Conservation (phyloP, 92 coral and sea anemone species). For the Parazoanthus swiftii region DNA sequence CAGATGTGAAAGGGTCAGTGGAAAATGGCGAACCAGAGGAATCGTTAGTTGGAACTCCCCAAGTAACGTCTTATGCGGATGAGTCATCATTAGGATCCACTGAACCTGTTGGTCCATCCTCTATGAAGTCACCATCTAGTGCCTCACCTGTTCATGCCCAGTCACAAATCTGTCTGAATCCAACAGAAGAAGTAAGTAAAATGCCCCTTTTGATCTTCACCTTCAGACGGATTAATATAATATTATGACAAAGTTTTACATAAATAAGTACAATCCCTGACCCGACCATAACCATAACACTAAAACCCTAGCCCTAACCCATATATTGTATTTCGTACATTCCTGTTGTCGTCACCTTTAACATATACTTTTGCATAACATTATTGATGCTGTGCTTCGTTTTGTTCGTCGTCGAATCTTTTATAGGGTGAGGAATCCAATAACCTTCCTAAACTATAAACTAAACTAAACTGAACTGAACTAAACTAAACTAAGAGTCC, state of each 20-base stretch:
- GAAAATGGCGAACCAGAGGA: background rate
- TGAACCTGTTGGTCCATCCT: constrained; percentile 23
- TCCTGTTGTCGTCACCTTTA: too few relatives aligned
- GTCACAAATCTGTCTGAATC: constrained; percentile 66
- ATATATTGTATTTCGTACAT: too few relatives aligned
- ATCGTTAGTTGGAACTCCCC: constrained; percentile 26
- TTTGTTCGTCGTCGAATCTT: too few relatives aligned
- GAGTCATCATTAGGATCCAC: constrained; percentile 3
- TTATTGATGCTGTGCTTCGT: too few relatives aligned
- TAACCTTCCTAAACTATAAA: too few relatives aligned
- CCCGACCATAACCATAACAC: too few relatives aligned
- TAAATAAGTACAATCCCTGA: too few relatives aligned
- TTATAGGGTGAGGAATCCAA: too few relatives aligned
- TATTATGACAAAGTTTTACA: background rate
- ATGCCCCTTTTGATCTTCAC: background rate
- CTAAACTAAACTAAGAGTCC: too few relatives aligned
- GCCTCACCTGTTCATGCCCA: constrained; percentile 23
- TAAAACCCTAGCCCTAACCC: too few relatives aligned
- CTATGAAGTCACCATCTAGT: constrained; percentile 38
- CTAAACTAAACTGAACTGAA: too few relatives aligned
- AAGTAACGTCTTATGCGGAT: constrained; percentile 22
- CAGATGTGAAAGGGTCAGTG: background rate
- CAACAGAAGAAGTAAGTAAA: constrained; percentile 72
- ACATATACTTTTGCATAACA: too few relatives aligned
- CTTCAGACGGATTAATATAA: background rate